phyloP scores from a whole-genome alignment of 37 sponge, comb jelly and placozoan genomes.

The Oopsacas minuta region DNA sequence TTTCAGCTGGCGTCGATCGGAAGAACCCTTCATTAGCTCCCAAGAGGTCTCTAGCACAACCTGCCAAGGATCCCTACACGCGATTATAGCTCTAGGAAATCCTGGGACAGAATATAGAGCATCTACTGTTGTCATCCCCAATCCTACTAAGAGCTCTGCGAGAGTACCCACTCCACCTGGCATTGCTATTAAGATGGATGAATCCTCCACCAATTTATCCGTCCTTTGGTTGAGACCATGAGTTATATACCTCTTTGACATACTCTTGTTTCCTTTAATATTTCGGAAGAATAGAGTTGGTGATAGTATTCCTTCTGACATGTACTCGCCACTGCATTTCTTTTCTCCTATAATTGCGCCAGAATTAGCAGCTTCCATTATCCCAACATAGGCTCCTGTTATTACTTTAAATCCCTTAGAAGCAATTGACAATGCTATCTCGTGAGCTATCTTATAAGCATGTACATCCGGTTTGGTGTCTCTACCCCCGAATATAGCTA shows the following conservation, averaged over 20 bases:
- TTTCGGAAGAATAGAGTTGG: conserved; percentile 35
- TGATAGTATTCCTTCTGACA: conserved; percentile 33
- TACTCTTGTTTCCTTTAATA: conserved; percentile 31
- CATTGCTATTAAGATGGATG: conserved; percentile 34
- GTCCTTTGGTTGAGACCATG: conserved; percentile 27
- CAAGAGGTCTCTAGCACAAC: neutral
- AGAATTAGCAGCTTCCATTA: conserved; percentile 49
- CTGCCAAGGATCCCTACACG: conserved; percentile 36
- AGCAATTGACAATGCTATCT: conserved; percentile 29
- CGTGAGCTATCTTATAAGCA: conserved; percentile 32
- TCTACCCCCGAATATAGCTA: conserved; percentile 52
- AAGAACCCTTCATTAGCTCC: neutral
- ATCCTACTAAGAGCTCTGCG: conserved; percentile 37
- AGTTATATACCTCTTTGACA: conserved; percentile 14
- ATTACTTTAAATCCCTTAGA: conserved; percentile 42
- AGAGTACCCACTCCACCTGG: conserved; percentile 57
- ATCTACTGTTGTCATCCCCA: conserved; percentile 26
- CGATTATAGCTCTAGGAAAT: conserved; percentile 23
- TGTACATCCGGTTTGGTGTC: conserved; percentile 21
- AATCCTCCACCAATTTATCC: conserved; percentile 21
- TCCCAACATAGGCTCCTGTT: conserved; percentile 52
- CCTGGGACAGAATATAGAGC: neutral
- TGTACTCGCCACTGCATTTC: neutral
- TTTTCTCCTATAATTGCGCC: conserved; percentile 23
- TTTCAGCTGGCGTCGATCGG: neutral